Evolutionary conservation across 2,113 vertebrate genomes (phyloP).

Genomic region (Notarius quadriscutis): DNA sequence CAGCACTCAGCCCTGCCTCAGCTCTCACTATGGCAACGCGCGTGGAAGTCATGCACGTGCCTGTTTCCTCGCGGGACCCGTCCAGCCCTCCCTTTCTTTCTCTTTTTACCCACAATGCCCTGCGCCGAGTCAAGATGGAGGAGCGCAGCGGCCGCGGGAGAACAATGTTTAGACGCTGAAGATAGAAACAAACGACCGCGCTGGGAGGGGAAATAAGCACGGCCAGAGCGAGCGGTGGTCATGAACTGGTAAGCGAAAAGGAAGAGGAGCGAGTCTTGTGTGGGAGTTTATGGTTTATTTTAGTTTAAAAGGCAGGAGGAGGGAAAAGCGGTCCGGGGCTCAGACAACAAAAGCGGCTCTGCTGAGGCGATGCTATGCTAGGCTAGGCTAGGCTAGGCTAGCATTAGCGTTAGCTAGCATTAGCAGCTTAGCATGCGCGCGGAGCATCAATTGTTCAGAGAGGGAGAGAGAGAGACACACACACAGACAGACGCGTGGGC

Average conservation of each 20-base stretch:
- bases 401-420: too few relatives aligned
- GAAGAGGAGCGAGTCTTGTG: neutral
- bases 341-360: constrained; percentile 50
- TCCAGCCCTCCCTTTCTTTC: constrained; percentile 34
- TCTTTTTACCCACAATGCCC: constrained; percentile 72
- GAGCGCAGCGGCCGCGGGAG: constrained; percentile 75
- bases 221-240: constrained; percentile 63
- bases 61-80: constrained; percentile 62
- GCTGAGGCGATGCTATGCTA: constrained; percentile 40
- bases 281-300: neutral
- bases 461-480: neutral
- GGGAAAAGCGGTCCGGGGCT: constrained; percentile 32
- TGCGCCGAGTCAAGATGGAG: constrained; percentile 79
- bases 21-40: constrained; percentile 16
- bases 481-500: constrained; percentile 57
- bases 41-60: neutral
- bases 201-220: constrained; percentile 41
- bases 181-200: constrained; percentile 44
- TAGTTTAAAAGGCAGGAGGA: neutral
- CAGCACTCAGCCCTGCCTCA: neutral
- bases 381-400: constrained; percentile 56
- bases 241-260: constrained; percentile 69
- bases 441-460: constrained; percentile 74
- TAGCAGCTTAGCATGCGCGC: constrained; percentile 57
- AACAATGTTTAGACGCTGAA: constrained; percentile 79